Base-by-base conservation (phyloP, 2,113 vertebrate genomes). In the Microcebus jonahi region DNA sequence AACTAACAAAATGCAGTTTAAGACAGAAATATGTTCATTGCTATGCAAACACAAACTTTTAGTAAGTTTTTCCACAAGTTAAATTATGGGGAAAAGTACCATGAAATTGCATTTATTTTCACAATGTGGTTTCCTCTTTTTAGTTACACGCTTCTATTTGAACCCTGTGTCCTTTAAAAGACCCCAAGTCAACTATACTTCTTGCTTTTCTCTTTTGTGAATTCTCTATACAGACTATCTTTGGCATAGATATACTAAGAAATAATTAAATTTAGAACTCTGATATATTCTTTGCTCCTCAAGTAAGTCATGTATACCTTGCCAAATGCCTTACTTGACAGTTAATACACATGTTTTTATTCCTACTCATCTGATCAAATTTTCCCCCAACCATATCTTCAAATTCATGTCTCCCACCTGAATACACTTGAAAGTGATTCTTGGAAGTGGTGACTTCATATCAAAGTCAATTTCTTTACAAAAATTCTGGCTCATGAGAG, bases 31-130 rank as follows among this genome's bases (percentile, higher is more conserved):
- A 61, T 77, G 76, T 87, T 65, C 8, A 86, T n/a, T 91, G 57
- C 48, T 91, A 73, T 29, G 8, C 15, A 79, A 94, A 77, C 21
- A 88, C 55, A 61, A 88, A 80, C 18, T 85, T 73, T 76, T 88
- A 83, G 83, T 94, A 31, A 42, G 11, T 70, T 84, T 34, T 94
- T 61, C 48, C 13, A 73, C 23, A 91, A 89, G 27, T 84, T 94
- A 94, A 97, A 80, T 93, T 75, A 61, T 87, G 42, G 20, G 29
- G 25, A 50, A 87, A 88, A 63, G 48, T 75, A 68, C 18, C 27
- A 81, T 31, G 71, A 94, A 88, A 94, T 86, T 96, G 31, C 12
- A 73, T 84, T 92, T 92, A 94, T 96, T 96, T 96, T 89, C 93
- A 89, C 34, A 84, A 59, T 81, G 3, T 75, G 27, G 3, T 55